These are phyloP conservation scores for Gobionotothen gibberifrons DNA, from an alignment of 2,797 vertebrate species.

Conservation along the genomic window DNA sequence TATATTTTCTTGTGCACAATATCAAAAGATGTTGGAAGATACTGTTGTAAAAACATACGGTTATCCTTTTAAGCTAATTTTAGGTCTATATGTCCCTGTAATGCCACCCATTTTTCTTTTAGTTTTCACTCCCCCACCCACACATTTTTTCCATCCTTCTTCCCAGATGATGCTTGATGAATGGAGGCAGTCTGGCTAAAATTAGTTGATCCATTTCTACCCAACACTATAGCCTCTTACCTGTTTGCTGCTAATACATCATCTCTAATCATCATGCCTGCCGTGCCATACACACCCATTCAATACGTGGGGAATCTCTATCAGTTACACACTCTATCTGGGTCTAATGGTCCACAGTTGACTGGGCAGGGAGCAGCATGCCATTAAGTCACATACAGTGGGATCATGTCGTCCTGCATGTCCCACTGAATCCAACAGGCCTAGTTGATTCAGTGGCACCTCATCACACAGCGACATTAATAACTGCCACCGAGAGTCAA, in stretches of 20 bases:
- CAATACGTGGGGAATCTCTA: conserved; percentile 40
- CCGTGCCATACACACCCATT: conserved; percentile 36
- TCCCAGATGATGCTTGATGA: conserved; percentile 25
- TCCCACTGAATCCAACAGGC: conserved; percentile 44
- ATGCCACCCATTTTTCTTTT: background rate
- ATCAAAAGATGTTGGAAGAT: background rate
- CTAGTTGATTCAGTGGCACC: conserved; percentile 59
- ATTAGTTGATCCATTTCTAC: conserved; percentile 32
- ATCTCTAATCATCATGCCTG: conserved; percentile 35
- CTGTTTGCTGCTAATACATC: conserved; percentile 50
- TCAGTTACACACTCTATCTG: conserved; percentile 44
- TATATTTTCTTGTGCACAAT: background rate
- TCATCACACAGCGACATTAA: conserved; percentile 65
- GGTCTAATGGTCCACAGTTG: conserved; percentile 59
- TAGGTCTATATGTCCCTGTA: background rate
- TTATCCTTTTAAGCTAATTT: background rate
- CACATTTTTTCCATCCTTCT: background rate
- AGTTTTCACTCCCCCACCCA: background rate
- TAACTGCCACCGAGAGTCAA: conserved; percentile 62
- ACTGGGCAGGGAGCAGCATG: conserved; percentile 25
- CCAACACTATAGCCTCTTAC: conserved; percentile 33
- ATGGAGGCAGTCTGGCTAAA: conserved; percentile 20
- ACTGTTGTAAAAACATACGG: too few species aligned
- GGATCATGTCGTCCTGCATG: conserved; percentile 37
- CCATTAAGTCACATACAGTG: conserved; percentile 32